Evolutionary conservation across 2,113 vertebrate species (phyloP).

Genomic region (Mirounga angustirostris): DNA sequence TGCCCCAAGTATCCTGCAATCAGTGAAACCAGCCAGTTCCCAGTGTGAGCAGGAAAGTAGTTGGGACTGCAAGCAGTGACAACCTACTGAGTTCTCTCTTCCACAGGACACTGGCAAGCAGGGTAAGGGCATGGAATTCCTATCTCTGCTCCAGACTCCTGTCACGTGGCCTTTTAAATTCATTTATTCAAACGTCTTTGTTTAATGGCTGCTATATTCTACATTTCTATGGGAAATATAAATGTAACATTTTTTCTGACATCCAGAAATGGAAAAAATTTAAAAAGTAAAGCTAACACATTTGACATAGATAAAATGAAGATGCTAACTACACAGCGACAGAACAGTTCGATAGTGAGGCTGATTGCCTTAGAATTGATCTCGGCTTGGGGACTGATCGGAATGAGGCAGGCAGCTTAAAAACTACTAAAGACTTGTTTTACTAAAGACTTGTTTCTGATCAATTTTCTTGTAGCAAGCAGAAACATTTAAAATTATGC

Average conservation of each 20-base stretch:
- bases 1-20: rapidly evolving
- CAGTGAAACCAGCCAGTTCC: not conserved
- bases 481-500: conserved; percentile 46
- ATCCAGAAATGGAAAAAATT: not conserved
- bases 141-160: conserved; percentile 18
- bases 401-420: not conserved
- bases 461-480: not conserved
- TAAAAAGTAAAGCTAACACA: not conserved
- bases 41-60: not conserved
- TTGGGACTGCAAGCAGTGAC: rapidly evolving
- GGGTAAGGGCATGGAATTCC: not conserved
- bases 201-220: not conserved
- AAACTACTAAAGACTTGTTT: not conserved
- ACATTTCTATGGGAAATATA: not conserved
- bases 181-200: not conserved
- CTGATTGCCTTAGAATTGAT: not conserved
- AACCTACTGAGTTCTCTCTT: rapidly evolving
- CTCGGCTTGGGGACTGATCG: not conserved
- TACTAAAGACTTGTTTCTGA: not conserved
- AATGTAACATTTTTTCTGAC: conserved; percentile 22
- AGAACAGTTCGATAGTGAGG: not conserved
- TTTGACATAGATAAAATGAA: not conserved
- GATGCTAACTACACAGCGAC: not conserved
- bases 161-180: not conserved
- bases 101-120: rapidly evolving